Conservation (phyloP, 23 tunicate species). For the Halocynthia roretzi region DNA sequence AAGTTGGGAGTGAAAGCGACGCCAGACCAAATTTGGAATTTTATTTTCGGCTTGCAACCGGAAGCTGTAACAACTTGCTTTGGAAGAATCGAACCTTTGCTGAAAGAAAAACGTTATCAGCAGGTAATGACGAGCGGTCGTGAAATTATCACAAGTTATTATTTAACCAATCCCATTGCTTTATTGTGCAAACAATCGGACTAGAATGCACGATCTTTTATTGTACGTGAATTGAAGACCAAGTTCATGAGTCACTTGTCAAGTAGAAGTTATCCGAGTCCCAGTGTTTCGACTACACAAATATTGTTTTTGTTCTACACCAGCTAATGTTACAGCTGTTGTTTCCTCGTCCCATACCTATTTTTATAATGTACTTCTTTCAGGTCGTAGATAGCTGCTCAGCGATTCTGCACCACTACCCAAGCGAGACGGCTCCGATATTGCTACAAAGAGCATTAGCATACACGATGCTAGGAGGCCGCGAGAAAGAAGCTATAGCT, state of each 20-base stretch:
- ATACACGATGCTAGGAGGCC: slow-evolving; percentile 43
- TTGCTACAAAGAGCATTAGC: slow-evolving; percentile 64
- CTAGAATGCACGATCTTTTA: background rate
- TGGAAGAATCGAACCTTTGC: slow-evolving; percentile 34
- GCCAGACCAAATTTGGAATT: slow-evolving; percentile 68
- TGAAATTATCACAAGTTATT: no score
- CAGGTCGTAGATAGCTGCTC: slow-evolving; percentile 68
- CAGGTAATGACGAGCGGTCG: slow-evolving; percentile 21
- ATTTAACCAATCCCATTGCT: no score
- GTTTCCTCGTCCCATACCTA: no score
- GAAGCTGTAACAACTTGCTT: slow-evolving; percentile 63
- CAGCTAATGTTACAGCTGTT: no score
- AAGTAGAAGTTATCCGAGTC: background rate
- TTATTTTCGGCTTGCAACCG: slow-evolving; percentile 62
- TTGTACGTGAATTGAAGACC: background rate
- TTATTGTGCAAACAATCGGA: no score
- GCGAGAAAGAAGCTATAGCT: slow-evolving; percentile 56
- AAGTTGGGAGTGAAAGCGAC: slow-evolving; percentile 33
- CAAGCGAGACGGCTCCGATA: slow-evolving; percentile 42
- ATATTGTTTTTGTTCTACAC: no score
- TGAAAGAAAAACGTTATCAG: slow-evolving; percentile 43
- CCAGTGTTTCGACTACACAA: background rate
- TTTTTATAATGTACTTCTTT: background rate
- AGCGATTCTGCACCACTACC: slow-evolving; percentile 43
- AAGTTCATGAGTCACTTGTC: background rate